Evolutionary conservation across 2,113 vertebrate species (phyloP).

Genomic region (Egretta garzetta): DNA sequence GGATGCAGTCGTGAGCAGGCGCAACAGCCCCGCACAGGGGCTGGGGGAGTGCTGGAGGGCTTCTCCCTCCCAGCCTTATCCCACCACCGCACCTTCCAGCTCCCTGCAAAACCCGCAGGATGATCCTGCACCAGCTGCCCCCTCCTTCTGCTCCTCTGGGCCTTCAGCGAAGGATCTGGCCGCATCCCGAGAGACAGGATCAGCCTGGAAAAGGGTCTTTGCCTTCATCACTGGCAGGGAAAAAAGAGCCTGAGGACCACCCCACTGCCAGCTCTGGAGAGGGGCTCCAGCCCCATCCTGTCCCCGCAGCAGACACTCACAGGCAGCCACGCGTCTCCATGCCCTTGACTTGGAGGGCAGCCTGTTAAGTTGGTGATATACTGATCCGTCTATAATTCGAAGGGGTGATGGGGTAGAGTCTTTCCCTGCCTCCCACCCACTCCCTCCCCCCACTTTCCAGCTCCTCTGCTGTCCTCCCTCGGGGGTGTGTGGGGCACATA

Average conservation of each 20-base stretch:
- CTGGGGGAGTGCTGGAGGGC: not conserved
- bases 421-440: conserved; percentile 34
- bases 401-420: conserved; percentile 69
- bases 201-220: not conserved
- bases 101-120: not conserved
- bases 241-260: not conserved
- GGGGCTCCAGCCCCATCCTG: not conserved
- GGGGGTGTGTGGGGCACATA: conserved; percentile 73
- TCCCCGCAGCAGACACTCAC: not conserved
- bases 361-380: conserved; percentile 68
- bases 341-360: conserved; percentile 78
- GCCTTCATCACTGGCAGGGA: not conserved
- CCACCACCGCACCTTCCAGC: not conserved
- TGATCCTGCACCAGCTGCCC: not conserved
- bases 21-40: fast-evolving
- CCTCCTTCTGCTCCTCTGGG: not conserved
- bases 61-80: not conserved
- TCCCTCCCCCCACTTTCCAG: not conserved
- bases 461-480: conserved; percentile 19
- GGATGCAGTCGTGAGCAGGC: not conserved
- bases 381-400: conserved; percentile 58
- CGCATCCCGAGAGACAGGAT: not conserved
- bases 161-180: not conserved
- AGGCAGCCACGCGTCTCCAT: not conserved
- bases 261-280: not conserved